Base-by-base conservation (phyloP, 2,113 vertebrate genomes). In the Osmerus eperlanus region DNA sequence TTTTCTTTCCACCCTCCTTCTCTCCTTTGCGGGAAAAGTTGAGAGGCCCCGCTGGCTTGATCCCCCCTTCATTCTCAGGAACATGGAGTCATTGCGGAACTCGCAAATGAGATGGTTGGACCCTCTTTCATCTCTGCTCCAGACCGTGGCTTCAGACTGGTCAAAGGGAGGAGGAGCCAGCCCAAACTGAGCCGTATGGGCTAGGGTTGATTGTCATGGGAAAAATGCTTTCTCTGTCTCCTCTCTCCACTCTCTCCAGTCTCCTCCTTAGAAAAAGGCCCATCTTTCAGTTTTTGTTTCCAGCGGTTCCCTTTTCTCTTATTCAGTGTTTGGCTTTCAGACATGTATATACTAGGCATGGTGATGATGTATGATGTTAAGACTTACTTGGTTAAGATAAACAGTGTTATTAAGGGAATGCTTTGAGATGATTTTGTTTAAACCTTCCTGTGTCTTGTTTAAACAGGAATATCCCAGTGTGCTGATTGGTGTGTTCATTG, bases 401-500 rank as follows among this genome's bases (percentile, higher is more conserved):
- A 3, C 9, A 56, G 8, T 11, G 41, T 47, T 56, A 21, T 65
- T 12, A 21, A 15, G 36, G 3, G 8, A 14, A 28, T 6, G 61
- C 28, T 5, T 32, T 14, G 1, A 8, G 23, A 23, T 2, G 3
- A 47, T 1, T 68, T 64, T 65, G 65, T 52, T 74, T 70, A 53
- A 52, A 65, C 28, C 51, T 60, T 21, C 18, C 41, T 47, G 4
- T 81, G 54, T 87, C 75, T 68, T 78, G 67, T 88, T 73, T 81
- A 86, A 84, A 91, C 86, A 99, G 96, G 93, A 94, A 53, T 90
- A 87, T 88, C 96, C 97, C 56, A 92, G 85, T 64, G 94, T 99
- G 82, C 89, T 91, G 84, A 88, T 99, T 68, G 96, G 94, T 63
- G 84, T 99, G 80, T 99, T 97, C 87, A 98, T 99, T 74, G 96